A percentile compares a stretch with the other conserved stretches of the same genome.
phyloP scores from a whole-genome alignment of 2,113 vertebrate genomes.

The Odocoileus virginianus region DNA sequence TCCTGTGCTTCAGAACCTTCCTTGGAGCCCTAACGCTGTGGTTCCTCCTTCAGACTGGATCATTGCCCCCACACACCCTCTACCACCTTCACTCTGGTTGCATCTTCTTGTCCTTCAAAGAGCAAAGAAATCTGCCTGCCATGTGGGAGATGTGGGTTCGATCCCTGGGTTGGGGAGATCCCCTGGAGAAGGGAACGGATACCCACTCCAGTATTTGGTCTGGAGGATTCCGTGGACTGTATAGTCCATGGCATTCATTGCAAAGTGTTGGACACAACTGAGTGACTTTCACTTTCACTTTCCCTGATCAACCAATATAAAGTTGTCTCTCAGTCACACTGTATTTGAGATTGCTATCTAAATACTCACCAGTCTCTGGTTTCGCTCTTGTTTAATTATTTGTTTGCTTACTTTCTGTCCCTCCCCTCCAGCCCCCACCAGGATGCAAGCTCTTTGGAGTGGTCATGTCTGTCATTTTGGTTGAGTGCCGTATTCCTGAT shows the following conservation, averaged over 20 bases:
- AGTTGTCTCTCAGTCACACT: background rate
- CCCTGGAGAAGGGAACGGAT: background rate
- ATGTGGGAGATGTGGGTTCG: background rate
- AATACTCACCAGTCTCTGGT: background rate
- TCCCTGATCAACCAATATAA: background rate
- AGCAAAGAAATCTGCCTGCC: background rate
- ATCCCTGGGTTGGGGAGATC: background rate
- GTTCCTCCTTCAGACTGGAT: background rate
- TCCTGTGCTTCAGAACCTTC: background rate
- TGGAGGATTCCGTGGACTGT: background rate
- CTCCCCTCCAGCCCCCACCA: accelerated
- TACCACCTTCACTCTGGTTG: background rate
- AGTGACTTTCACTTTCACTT: background rate
- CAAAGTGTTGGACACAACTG: background rate
- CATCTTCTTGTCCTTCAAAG: background rate
- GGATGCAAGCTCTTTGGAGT: background rate
- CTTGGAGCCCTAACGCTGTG: background rate
- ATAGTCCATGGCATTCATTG: background rate
- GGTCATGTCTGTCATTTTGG: background rate
- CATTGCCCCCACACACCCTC: accelerated
- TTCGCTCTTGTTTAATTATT: background rate
- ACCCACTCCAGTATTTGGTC: background rate
- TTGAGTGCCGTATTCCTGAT: background rate
- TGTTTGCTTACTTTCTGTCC: background rate
- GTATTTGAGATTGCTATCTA: background rate